Evolutionary conservation across 2,888 invertebrate genomes (phyloP).

Genomic region (Sinodicranocentrus sp.): DNA sequence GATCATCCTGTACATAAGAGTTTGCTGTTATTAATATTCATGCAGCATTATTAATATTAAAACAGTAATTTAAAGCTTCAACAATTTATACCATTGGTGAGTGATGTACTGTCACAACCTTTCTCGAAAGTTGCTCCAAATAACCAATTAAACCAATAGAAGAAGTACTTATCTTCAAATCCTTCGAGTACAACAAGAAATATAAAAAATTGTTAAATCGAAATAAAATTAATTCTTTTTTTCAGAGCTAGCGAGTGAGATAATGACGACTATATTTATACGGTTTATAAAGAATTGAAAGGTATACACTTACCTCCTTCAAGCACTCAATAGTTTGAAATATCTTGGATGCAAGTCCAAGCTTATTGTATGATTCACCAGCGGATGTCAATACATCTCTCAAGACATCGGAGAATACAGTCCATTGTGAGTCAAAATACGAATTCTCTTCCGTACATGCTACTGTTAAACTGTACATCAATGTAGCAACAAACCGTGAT

Average conservation of each 20-base stretch:
- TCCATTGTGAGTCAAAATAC: slow-evolving; percentile 63
- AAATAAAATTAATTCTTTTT: no score
- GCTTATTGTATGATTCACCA: no score
- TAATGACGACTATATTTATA: no score
- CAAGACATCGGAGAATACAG: slow-evolving; percentile 65
- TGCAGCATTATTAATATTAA: no score
- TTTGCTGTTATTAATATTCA: no score
- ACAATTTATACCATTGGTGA: background rate
- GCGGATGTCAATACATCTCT: no score
- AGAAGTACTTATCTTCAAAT: slow-evolving; percentile 57
- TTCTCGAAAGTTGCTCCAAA: slow-evolving; percentile 21
- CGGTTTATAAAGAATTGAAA: no score
- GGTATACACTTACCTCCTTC: slow-evolving; percentile 59
- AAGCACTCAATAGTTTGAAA: slow-evolving; percentile 56
- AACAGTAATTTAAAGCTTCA: no score
- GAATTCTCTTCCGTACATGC: slow-evolving; percentile 1
- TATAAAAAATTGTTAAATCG: no score
- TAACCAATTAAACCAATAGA: slow-evolving; percentile 41
- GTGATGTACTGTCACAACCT: no score
- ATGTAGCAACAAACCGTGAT: slow-evolving; percentile 61
- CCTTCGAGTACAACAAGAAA: slow-evolving; percentile 49
- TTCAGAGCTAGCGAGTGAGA: no score
- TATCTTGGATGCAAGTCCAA: slow-evolving; percentile 50
- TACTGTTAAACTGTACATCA: slow-evolving; percentile 61
- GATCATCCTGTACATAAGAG: no score